Percentiles rank a stretch among this genome's conserved stretches.
These are phyloP conservation scores for Entomyzon cyanotis DNA, from an alignment of 2,113 vertebrate genomes.

Conservation along the genomic window DNA sequence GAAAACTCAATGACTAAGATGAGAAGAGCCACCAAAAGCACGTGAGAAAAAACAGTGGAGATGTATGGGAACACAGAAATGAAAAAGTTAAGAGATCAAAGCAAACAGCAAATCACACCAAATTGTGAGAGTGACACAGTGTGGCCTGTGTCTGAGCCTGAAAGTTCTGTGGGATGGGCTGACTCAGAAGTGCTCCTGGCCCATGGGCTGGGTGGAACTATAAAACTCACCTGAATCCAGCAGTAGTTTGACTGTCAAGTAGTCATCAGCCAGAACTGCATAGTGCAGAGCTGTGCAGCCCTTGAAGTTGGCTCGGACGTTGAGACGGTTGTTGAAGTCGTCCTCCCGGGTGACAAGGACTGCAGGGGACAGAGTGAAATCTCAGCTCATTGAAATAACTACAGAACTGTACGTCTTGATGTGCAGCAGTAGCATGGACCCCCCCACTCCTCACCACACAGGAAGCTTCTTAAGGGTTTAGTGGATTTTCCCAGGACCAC, in stretches of 20 bases:
- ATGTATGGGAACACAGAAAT: not conserved
- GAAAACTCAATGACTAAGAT: not conserved
- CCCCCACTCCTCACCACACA: too few relatives aligned
- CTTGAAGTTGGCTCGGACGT: constrained; percentile 89
- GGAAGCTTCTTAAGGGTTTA: not conserved
- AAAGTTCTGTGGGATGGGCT: too few relatives aligned
- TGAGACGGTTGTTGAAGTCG: constrained; percentile 92
- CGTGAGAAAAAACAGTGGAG: not conserved
- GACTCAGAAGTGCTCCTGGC: not conserved
- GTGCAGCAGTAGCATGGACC: not conserved
- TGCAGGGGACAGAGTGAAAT: constrained; percentile 34
- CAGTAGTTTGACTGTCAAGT: constrained; percentile 75
- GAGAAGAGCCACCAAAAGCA: not conserved
- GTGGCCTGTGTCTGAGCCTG: not conserved
- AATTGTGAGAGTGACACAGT: accelerated
- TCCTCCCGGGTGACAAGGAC: constrained; percentile 93
- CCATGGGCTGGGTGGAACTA: not conserved
- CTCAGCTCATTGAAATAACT: not conserved
- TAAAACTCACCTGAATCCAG: constrained; percentile 83
- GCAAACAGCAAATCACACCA: not conserved
- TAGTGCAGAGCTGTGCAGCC: constrained; percentile 94
- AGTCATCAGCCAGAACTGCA: constrained; percentile 88
- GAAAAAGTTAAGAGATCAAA: not conserved
- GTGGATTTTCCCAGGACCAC: not conserved
- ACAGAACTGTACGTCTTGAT: not conserved